A percentile compares a stretch with the other conserved stretches of the same genome.
Evolutionary conservation across 2,888 invertebrate species (phyloP).

Genomic region (Vanessa cardui): DNA sequence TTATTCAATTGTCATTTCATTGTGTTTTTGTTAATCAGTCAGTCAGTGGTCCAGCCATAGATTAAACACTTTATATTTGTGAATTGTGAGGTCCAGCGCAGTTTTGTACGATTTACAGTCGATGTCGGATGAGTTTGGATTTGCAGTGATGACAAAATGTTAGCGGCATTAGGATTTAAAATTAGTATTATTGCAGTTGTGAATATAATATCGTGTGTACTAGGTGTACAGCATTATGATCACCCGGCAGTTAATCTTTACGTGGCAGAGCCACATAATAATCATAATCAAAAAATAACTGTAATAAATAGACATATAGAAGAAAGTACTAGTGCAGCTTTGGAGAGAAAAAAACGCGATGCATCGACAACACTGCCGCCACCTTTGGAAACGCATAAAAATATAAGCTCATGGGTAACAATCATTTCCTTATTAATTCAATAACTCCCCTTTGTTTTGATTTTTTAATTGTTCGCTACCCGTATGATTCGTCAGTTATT

Average conservation of each 20-base stretch:
- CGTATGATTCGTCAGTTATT: conserved; percentile 41
- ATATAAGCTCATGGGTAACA: conserved; percentile 79
- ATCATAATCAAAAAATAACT: conserved; percentile 54
- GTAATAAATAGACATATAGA: conserved; percentile 61
- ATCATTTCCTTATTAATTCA: conserved; percentile 40
- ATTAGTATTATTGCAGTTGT: conserved; percentile 59
- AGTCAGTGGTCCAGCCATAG: conserved; percentile 19
- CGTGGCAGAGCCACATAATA: conserved; percentile 58
- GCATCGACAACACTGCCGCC: conserved; percentile 55
- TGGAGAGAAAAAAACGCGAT: conserved; percentile 71
- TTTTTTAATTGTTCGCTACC: conserved; percentile 43
- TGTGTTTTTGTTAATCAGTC: conserved; percentile 37
- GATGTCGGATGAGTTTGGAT: conserved; percentile 54
- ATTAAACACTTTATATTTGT: too few species aligned
- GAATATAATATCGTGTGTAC: conserved; percentile 58
- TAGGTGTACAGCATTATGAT: conserved; percentile 60
- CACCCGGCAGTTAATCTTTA: conserved; percentile 60
- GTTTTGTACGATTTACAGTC: conserved; percentile 56
- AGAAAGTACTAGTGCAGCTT: conserved; percentile 42
- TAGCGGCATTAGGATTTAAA: conserved; percentile 64
- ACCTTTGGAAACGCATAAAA: conserved; percentile 55
- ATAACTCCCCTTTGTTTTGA: conserved; percentile 58
- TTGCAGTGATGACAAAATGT: conserved; percentile 78
- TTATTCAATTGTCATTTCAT: conserved; percentile 32
- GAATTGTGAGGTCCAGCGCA: conserved; percentile 36